These are phyloP conservation scores for Zoroaster sp. DNA, from an alignment of 53 echinoderm and acorn worm genomes.

Conservation along the genomic window DNA sequence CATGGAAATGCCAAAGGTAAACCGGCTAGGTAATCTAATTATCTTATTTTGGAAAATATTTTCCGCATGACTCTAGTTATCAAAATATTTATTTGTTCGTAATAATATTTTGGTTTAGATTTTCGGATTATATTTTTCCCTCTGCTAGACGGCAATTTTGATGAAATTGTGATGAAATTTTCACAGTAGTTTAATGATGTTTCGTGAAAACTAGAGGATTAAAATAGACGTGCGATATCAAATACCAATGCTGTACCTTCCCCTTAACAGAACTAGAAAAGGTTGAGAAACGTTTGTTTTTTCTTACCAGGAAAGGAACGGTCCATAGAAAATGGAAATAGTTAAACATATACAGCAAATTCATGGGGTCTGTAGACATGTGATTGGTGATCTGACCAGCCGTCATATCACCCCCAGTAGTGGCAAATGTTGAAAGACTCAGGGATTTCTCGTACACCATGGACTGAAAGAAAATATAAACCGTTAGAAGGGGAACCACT, in stretches of 20 bases:
- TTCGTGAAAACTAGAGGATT: not conserved
- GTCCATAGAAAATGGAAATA: not conserved
- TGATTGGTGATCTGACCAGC: conserved; percentile 72
- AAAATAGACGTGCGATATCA: not conserved
- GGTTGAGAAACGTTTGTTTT: not conserved
- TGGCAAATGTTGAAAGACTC: conserved; percentile 61
- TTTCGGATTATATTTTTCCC: no score
- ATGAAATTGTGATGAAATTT: not conserved
- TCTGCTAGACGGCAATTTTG: no score
- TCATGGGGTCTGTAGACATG: conserved; percentile 65
- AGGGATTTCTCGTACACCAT: conserved; percentile 72
- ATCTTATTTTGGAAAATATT: no score
- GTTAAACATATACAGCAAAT: conserved; percentile 6
- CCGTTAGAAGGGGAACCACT: not conserved
- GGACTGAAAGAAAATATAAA: conserved; percentile 19
- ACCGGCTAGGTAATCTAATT: no score
- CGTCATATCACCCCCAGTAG: conserved; percentile 58
- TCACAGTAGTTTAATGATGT: not conserved
- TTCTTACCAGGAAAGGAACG: conserved; percentile 24
- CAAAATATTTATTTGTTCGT: no score
- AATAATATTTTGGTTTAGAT: no score
- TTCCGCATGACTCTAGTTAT: no score
- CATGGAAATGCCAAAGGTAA: no score
- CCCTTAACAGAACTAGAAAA: not conserved
- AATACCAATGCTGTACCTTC: not conserved